A percentile compares a stretch with the other conserved stretches of the same genome.
Evolutionary conservation across 2,113 vertebrate species (phyloP).

Genomic region (Gavialis gangeticus): DNA sequence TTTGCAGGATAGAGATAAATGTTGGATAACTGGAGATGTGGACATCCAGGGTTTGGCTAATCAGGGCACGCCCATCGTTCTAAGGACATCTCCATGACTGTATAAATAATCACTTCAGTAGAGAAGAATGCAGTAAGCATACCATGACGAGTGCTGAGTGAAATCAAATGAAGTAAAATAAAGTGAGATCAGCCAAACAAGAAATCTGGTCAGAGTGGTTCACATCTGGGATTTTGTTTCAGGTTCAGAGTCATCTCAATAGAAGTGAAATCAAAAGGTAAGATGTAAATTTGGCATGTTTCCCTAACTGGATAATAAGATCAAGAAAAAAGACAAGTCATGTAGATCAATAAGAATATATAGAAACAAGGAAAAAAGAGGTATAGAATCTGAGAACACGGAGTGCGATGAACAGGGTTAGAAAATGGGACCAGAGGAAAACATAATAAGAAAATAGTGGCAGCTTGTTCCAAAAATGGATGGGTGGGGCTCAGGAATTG

Average conservation of each 20-base stretch:
- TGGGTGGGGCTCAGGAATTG: no score
- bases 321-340: rapidly evolving
- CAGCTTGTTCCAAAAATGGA: no score
- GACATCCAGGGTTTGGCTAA: not conserved
- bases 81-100: no score
- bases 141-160: not conserved
- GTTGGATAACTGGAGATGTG: no score
- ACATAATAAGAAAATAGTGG: no score
- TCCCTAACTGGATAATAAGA: not conserved
- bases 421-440: not conserved
- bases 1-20: no score
- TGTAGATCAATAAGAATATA: not conserved
- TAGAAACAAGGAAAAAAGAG: not conserved
- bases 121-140: no score
- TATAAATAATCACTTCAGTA: no score
- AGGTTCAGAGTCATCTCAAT: not conserved
- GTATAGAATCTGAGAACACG: rapidly evolving
- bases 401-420: not conserved
- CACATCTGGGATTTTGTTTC: not conserved
- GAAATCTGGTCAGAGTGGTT: not conserved
- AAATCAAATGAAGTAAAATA: not conserved
- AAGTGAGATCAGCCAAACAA: not conserved
- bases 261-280: not conserved
- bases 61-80: not conserved
- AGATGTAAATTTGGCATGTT: not conserved